Conservation (phyloP, 2,797 vertebrate species). For the Mormyrops attenuatus region DNA sequence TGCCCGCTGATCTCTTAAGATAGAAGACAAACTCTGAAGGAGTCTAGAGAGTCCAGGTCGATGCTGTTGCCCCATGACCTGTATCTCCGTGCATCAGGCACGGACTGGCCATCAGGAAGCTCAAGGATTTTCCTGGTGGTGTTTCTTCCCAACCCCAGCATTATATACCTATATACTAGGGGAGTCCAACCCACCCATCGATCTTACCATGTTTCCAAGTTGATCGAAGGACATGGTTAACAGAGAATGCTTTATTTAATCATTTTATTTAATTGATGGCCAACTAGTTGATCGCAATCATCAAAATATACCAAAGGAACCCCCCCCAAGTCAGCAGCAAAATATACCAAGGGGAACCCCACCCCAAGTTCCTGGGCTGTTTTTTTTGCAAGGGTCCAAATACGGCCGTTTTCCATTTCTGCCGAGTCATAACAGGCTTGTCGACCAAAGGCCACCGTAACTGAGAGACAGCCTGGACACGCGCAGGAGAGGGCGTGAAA, state of each 20-base stretch:
- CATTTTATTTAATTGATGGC: not conserved
- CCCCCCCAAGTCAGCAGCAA: not conserved
- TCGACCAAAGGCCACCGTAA: not conserved
- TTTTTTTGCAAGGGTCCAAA: not conserved
- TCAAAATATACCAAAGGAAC: not conserved
- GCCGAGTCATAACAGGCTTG: not conserved
- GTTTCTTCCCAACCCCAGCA: not conserved
- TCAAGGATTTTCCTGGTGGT: not conserved
- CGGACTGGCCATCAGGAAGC: not conserved
- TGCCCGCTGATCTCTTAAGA: not conserved
- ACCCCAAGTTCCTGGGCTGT: not conserved
- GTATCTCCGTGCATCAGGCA: not conserved
- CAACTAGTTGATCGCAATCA: not conserved
- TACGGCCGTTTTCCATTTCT: not conserved
- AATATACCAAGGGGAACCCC: not conserved
- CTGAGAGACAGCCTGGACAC: not conserved
- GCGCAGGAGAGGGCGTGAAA: not conserved
- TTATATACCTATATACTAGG: not conserved
- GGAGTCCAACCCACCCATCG: not conserved
- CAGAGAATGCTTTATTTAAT: not conserved
- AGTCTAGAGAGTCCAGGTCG: not conserved
- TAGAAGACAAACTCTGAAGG: not conserved
- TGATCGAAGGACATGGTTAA: not conserved
- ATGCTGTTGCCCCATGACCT: not conserved
- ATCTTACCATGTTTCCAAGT: not conserved